Conservation (phyloP, 1,140 invertebrate species). For the Danaus plexippus region DNA sequence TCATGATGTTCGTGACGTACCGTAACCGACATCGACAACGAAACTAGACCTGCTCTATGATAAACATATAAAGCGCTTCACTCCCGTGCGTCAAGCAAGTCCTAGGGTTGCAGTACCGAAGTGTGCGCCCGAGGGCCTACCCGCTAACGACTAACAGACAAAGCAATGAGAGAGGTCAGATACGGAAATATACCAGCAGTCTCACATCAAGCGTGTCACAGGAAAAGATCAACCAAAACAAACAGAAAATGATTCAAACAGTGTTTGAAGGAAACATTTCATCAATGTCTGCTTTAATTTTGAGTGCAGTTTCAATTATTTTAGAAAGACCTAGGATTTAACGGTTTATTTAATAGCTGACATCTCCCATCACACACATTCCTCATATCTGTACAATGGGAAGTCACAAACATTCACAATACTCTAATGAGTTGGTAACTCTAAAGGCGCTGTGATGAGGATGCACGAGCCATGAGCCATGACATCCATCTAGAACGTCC, state of each 20-base stretch:
- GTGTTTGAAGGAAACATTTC: too few relatives aligned
- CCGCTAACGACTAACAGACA: slow-evolving; percentile 15
- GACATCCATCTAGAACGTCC: slow-evolving; percentile 35
- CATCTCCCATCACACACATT: slow-evolving; percentile 21
- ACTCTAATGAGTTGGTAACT: slow-evolving; percentile 31
- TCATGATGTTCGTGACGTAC: neutral
- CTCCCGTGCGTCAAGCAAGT: slow-evolving; percentile 26
- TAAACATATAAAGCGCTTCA: slow-evolving; percentile 43
- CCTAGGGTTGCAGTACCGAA: slow-evolving; percentile 2
- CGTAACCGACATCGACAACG: neutral
- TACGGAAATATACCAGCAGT: slow-evolving; percentile 3
- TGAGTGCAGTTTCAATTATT: too few relatives aligned
- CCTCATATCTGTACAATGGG: slow-evolving; percentile 19
- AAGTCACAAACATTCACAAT: slow-evolving; percentile 46
- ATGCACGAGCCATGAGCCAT: slow-evolving; percentile 51
- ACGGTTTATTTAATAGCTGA: slow-evolving; percentile 6
- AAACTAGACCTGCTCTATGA: slow-evolving; percentile 25
- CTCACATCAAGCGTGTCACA: too few relatives aligned
- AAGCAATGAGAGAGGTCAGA: slow-evolving; percentile 24
- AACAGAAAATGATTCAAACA: too few relatives aligned
- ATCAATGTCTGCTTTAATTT: too few relatives aligned
- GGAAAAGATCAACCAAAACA: too few relatives aligned
- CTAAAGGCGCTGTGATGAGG: slow-evolving; percentile 50
- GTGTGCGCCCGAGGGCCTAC: slow-evolving; percentile 6
- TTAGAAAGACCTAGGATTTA: too few relatives aligned